These are phyloP conservation scores for Limulus polyphemus DNA, from an alignment of 2,888 invertebrate species.

Conservation along the genomic window DNA sequence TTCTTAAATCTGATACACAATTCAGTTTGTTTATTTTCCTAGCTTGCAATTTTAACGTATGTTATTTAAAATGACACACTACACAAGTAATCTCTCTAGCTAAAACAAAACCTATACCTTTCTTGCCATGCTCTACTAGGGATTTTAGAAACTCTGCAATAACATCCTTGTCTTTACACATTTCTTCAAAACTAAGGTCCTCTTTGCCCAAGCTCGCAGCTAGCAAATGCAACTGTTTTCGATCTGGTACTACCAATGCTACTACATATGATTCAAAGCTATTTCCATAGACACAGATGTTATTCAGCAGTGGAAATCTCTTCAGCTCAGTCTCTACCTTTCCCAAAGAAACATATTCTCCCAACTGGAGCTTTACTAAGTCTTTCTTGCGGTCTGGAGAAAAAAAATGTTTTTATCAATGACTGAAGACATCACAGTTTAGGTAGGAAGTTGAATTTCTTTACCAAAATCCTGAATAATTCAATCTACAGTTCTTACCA, in stretches of 20 bases:
- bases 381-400: slow-evolving; percentile 91
- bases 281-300: slow-evolving; percentile 95
- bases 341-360: slow-evolving; percentile 94
- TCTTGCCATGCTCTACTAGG: slow-evolving; percentile 66
- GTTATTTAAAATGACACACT: too few relatives aligned
- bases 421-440: too few relatives aligned
- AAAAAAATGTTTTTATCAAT: not conserved
- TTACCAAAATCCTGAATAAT: too few relatives aligned
- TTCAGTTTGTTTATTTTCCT: too few relatives aligned
- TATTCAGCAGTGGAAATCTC: slow-evolving; percentile 86
- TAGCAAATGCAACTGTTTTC: slow-evolving; percentile 48
- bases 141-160: slow-evolving; percentile 64
- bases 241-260: slow-evolving; percentile 73
- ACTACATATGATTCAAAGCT: slow-evolving; percentile 70
- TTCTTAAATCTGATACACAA: too few relatives aligned
- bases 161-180: slow-evolving; percentile 51
- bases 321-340: slow-evolving; percentile 92
- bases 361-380: slow-evolving; percentile 90
- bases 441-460: too few relatives aligned
- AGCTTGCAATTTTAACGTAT: too few relatives aligned
- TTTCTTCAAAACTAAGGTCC: slow-evolving; percentile 47
- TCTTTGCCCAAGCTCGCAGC: slow-evolving; percentile 51
- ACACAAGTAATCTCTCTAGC: too few relatives aligned
- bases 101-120: slow-evolving; percentile 48
- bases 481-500: slow-evolving; percentile 46